Evolutionary conservation across 2,113 vertebrate species (phyloP).

Genomic region (Silurus glanis): DNA sequence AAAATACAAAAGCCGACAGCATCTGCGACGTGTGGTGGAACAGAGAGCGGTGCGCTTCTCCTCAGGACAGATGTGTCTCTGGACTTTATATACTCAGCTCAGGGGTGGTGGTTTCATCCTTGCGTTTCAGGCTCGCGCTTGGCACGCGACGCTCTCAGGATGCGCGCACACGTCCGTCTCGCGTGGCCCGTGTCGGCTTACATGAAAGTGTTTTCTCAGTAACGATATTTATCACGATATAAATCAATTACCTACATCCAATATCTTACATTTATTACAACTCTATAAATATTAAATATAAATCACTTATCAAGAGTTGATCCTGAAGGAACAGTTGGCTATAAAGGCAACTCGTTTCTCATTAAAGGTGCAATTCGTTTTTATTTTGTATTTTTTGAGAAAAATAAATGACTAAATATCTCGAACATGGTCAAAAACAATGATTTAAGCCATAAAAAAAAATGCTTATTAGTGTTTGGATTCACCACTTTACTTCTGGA

Average conservation of each 20-base stretch:
- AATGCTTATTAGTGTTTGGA: too few species aligned
- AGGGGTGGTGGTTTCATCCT: constrained; percentile 52
- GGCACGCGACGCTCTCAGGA: constrained; percentile 55
- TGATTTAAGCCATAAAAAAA: too few species aligned
- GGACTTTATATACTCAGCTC: constrained; percentile 53
- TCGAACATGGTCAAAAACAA: too few species aligned
- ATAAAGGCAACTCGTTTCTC: not conserved
- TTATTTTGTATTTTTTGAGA: not conserved
- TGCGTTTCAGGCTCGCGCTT: constrained; percentile 51
- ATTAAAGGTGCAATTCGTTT: not conserved
- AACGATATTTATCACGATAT: not conserved
- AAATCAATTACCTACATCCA: not conserved
- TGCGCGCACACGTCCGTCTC: constrained; percentile 22
- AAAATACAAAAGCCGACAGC: not conserved
- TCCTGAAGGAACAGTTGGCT: not conserved
- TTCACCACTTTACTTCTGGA: too few species aligned
- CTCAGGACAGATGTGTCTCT: constrained; percentile 6
- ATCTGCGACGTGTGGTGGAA: not conserved
- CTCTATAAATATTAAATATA: not conserved
- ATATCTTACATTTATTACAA: not conserved
- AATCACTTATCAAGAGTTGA: not conserved
- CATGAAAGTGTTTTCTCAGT: not conserved
- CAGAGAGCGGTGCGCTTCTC: not conserved
- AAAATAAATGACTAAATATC: too few species aligned
- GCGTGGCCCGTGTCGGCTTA: constrained; percentile 20